Conservation (phyloP, 2,797 vertebrate genomes). For the Babyrousa celebensis region DNA sequence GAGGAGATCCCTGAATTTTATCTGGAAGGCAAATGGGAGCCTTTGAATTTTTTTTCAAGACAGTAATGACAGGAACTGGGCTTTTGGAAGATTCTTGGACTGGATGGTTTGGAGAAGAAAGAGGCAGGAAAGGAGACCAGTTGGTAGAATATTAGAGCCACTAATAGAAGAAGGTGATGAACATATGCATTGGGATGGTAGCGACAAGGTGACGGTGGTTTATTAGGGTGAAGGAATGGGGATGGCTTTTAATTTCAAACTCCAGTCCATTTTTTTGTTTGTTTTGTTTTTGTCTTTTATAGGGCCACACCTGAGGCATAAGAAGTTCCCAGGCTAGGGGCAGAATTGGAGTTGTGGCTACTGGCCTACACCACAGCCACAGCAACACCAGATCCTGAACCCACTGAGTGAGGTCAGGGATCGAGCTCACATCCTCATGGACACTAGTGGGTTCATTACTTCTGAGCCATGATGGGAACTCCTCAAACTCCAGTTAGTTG, state of each 20-base stretch:
- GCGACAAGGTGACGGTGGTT: not conserved
- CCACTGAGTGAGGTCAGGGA: too few relatives aligned
- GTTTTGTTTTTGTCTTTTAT: too few relatives aligned
- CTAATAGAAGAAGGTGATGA: not conserved
- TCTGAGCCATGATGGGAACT: too few relatives aligned
- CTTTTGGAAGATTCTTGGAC: constrained; percentile 15
- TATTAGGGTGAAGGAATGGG: not conserved
- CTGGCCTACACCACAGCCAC: too few relatives aligned
- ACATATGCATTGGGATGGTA: not conserved
- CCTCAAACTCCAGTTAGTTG: too few relatives aligned
- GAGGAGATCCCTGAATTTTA: not conserved
- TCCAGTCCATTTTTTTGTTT: not conserved
- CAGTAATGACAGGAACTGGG: not conserved
- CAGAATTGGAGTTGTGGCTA: too few relatives aligned
- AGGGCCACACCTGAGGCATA: too few relatives aligned
- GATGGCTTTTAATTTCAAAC: not conserved
- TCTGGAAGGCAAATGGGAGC: not conserved
- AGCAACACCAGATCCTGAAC: too few relatives aligned
- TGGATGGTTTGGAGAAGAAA: constrained; percentile 39
- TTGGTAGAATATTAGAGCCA: not conserved
- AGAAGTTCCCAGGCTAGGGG: too few relatives aligned
- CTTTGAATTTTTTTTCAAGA: not conserved
- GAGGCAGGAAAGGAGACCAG: not conserved
- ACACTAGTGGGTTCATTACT: too few relatives aligned
- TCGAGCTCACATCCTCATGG: too few relatives aligned